These are phyloP conservation scores for Picus viridis DNA, from an alignment of 2,797 vertebrate genomes.

Conservation along the genomic window DNA sequence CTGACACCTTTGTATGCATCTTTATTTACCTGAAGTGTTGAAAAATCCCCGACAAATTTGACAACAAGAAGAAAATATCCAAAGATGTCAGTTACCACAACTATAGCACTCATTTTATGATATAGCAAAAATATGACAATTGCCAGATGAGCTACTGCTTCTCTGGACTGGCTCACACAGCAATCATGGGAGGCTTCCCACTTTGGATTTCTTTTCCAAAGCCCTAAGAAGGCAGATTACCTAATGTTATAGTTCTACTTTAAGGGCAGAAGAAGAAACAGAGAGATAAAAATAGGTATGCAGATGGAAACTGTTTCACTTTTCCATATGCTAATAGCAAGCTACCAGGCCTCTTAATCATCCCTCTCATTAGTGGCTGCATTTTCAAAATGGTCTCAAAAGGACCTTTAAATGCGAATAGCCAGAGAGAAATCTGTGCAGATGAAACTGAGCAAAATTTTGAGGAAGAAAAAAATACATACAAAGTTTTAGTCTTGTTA, in stretches of 20 bases:
- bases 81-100: neutral
- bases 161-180: neutral
- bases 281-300: constrained; percentile 57
- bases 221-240: neutral
- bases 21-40: neutral
- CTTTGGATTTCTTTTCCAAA: neutral
- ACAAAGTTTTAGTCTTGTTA: neutral
- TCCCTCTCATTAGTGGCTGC: constrained; percentile 29
- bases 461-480: neutral
- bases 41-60: neutral
- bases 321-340: constrained; percentile 60
- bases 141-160: neutral
- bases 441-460: neutral
- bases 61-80: neutral
- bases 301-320: constrained; percentile 28
- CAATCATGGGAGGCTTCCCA: neutral
- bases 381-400: constrained; percentile 30
- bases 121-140: neutral
- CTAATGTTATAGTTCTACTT: neutral
- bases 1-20: neutral
- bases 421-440: neutral
- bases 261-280: constrained; percentile 29
- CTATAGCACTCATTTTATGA: neutral
- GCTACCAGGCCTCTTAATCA: constrained; percentile 41
- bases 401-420: constrained; percentile 10